These are phyloP conservation scores for Tinamus guttatus DNA, from an alignment of 2,113 vertebrate species.

Conservation along the genomic window DNA sequence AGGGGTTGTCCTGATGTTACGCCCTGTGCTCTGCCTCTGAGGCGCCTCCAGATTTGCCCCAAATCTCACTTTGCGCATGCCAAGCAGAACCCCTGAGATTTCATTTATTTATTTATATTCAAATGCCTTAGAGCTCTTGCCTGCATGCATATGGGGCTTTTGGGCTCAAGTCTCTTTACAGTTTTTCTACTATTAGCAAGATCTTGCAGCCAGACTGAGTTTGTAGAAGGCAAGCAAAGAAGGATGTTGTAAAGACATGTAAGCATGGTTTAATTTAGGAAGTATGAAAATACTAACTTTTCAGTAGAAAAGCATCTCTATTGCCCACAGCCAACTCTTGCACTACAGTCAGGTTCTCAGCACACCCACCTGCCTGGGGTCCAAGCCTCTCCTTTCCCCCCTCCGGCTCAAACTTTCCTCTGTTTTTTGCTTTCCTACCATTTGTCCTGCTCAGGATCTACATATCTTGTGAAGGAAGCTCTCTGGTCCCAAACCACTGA, in stretches of 20 bases:
- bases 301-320: not conserved
- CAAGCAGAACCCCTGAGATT: not conserved
- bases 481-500: not conserved
- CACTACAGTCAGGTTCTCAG: not conserved
- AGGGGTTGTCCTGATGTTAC: not conserved
- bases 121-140: not conserved
- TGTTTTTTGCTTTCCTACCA: not conserved
- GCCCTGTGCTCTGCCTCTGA: not conserved
- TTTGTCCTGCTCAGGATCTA: not conserved
- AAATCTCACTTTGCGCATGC: not conserved
- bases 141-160: not conserved
- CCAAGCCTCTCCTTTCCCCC: not conserved
- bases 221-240: not conserved
- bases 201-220: not conserved
- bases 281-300: not conserved
- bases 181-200: not conserved
- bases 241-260: not conserved
- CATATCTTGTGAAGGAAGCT: not conserved
- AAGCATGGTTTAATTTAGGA: not conserved
- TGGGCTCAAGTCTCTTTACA: not conserved
- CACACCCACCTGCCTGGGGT: not conserved
- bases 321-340: not conserved
- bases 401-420: not conserved
- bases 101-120: not conserved
- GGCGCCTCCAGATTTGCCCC: not conserved